Base-by-base conservation (phyloP, 2,797 vertebrate genomes). In the Knipowitschia caucasica region DNA sequence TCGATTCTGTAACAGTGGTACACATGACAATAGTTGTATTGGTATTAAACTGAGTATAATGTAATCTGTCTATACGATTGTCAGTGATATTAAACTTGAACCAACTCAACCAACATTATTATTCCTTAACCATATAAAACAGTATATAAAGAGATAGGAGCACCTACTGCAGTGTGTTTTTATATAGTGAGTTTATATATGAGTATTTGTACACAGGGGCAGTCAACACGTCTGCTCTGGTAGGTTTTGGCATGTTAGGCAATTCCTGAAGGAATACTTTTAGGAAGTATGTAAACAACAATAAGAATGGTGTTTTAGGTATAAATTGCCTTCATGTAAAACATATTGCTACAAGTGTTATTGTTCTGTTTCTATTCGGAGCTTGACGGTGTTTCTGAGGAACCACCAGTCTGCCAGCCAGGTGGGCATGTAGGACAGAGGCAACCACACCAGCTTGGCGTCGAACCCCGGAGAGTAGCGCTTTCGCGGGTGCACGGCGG, bases 401-500 rank as follows among this genome's bases (percentile, higher is more conserved):
- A 94, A 40, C 0, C 92, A 0, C 6, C 8, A 20, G 4, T 98
- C 94, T 0, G 68, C 14, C 23, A 95, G 30, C 17, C 68, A 80
- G 0, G 90, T 88, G 0, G 93, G 94, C 65, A 94, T 45, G 68
- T 94, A 95, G 9, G 93, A 90, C 53, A 93, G n/a, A 0, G 94
- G 93, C 53, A 93, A 11, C 87, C 89, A 94, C 63, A 94, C 20
- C 10, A 96, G 59, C 49, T 93, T 95, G 25, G 91, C 92, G 0
- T 96, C 94, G 91, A 92, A 93, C 27, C 94, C 94, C 0, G 81
- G 77, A 0, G 91, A 88, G 80, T 96, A 96, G 62, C 93, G 92
- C 21, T 53, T 56, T 0, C 92, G 92, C 1, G 94, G 94, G 7
- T 81, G 67, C 7, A 90, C 21, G 3, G 92, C 92, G 1, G 91